A percentile compares a stretch with the other conserved stretches of the same genome.
These are phyloP conservation scores for Sinonovacula constricta DNA, from an alignment of 1,140 invertebrate species.

Conservation along the genomic window DNA sequence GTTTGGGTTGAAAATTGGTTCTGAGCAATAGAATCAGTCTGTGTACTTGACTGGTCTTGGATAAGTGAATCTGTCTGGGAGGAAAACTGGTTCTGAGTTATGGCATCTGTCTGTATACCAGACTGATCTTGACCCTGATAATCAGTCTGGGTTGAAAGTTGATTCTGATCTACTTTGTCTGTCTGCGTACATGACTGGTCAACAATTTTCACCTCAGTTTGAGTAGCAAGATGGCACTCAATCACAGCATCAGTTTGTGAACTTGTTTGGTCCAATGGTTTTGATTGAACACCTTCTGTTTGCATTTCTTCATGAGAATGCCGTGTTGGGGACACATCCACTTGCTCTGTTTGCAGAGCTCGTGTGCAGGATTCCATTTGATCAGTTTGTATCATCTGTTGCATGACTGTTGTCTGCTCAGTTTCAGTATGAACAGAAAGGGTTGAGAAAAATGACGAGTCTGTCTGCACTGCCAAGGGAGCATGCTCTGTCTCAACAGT, in stretches of 20 bases:
- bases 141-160: not conserved
- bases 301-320: too few species aligned
- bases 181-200: not conserved
- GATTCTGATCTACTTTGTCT: not conserved
- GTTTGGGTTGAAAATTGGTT: slow-evolving; percentile 21
- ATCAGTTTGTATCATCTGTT: slow-evolving; percentile 30
- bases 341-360: too few species aligned
- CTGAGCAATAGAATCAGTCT: slow-evolving; percentile 30
- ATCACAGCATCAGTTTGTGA: too few species aligned
- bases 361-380: too few species aligned
- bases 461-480: slow-evolving; percentile 16
- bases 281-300: too few species aligned
- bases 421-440: slow-evolving; percentile 28
- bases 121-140: not conserved
- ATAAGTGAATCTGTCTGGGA: slow-evolving; percentile 8
- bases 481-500: slow-evolving; percentile 40
- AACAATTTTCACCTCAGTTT: not conserved
- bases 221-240: too few species aligned
- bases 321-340: too few species aligned
- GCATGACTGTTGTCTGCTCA: slow-evolving; percentile 9
- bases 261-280: too few species aligned
- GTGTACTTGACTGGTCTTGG: slow-evolving; percentile 11
- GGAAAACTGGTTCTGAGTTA: slow-evolving; percentile 24
- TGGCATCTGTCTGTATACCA: slow-evolving; percentile 22
- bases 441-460: not conserved